Evolutionary conservation across 2,113 vertebrate species (phyloP).

Genomic region (Toxotes jaculatrix): DNA sequence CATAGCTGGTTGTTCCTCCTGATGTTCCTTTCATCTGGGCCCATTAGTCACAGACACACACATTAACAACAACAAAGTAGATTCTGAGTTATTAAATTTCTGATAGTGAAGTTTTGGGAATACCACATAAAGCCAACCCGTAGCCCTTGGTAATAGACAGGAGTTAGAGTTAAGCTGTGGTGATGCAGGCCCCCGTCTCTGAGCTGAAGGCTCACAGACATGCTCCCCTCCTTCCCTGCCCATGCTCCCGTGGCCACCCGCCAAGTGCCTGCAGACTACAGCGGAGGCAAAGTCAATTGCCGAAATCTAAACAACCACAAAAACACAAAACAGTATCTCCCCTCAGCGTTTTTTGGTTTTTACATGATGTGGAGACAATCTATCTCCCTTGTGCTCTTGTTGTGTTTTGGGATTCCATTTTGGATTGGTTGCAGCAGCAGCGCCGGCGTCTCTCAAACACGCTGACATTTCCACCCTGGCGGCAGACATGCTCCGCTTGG

Average conservation of each 20-base stretch:
- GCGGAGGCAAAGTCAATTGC: constrained; percentile 71
- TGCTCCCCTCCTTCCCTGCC: constrained; percentile 37
- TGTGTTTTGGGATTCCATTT: constrained; percentile 74
- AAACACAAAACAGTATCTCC: constrained; percentile 67
- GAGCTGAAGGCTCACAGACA: constrained; percentile 56
- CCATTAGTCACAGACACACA: constrained; percentile 67
- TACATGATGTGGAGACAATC: constrained; percentile 55
- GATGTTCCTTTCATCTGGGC: constrained; percentile 66
- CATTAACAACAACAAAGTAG: constrained; percentile 72
- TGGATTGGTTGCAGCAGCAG: constrained; percentile 52
- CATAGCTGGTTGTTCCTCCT: constrained; percentile 14
- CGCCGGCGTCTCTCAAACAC: constrained; percentile 53
- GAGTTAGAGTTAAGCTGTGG: constrained; percentile 76
- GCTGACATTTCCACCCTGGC: constrained; percentile 48
- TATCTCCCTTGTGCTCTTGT: constrained; percentile 31
- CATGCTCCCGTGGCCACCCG: constrained; percentile 28
- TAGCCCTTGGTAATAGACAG: constrained; percentile 75
- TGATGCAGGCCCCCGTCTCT: constrained; percentile 67
- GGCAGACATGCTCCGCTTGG: constrained; percentile 42
- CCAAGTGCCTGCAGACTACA: constrained; percentile 63
- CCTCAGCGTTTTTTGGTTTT: constrained; percentile 35
- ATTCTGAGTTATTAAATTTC: constrained; percentile 75
- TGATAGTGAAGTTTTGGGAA: constrained; percentile 71
- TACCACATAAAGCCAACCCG: constrained; percentile 64
- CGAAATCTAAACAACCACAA: constrained; percentile 74